phyloP scores from a whole-genome alignment of 1,140 invertebrate genomes.

The Araneus ventricosus region DNA sequence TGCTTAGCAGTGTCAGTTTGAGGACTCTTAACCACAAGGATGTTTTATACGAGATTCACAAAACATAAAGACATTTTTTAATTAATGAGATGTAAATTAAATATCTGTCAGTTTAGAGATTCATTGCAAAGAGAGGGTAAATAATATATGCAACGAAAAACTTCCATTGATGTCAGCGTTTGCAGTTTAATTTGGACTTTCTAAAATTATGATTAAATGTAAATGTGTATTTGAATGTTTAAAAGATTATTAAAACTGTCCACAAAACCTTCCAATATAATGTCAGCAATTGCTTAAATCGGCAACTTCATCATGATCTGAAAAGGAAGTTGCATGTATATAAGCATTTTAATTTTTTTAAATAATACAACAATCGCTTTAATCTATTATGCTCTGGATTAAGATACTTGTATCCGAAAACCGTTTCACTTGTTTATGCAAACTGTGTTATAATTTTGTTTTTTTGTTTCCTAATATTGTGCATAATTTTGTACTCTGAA shows the following conservation, averaged over 20 bases:
- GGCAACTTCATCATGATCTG: background rate
- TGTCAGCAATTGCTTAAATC: background rate
- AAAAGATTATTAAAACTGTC: background rate
- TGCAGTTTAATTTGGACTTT: background rate
- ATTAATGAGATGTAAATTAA: background rate
- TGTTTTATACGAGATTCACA: too few relatives aligned
- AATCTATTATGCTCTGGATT: background rate
- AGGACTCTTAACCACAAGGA: too few relatives aligned
- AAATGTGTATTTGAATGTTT: conserved; percentile 7
- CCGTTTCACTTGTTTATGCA: background rate
- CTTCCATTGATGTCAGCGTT: conserved; percentile 6
- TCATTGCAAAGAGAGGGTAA: background rate
- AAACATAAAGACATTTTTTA: too few relatives aligned
- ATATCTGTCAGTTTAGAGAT: background rate
- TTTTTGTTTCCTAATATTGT: background rate
- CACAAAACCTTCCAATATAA: background rate
- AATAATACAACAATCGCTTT: background rate
- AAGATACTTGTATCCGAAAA: background rate
- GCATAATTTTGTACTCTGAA: background rate
- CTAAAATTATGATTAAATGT: background rate
- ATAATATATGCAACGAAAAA: conserved; percentile 29
- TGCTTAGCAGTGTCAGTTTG: too few relatives aligned
- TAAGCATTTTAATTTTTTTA: background rate
- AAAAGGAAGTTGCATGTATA: background rate
- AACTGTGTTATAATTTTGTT: background rate